These are phyloP conservation scores for Tetanocera ferruginea DNA, from an alignment of 2,888 invertebrate species.

Conservation along the genomic window DNA sequence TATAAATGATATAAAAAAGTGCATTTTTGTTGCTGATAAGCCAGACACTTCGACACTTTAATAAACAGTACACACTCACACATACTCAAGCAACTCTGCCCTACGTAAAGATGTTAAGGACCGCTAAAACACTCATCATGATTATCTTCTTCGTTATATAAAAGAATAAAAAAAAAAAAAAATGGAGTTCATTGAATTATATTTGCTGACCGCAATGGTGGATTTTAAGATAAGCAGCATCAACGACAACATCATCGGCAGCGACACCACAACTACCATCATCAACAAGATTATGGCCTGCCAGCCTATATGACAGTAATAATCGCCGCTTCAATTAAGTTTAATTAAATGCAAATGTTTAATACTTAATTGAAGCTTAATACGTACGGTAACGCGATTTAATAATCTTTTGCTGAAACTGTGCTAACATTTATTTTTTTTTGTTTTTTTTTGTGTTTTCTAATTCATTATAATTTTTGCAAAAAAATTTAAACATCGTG, in stretches of 20 bases:
- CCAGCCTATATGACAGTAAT: neutral
- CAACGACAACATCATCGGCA: neutral
- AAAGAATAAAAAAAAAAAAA: neutral
- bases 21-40: neutral
- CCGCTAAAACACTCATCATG: too few relatives aligned
- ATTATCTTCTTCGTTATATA: neutral
- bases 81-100: neutral
- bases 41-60: neutral
- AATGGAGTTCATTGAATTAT: conserved; percentile 27
- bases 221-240: conserved; percentile 23
- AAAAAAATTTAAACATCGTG: neutral
- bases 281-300: neutral
- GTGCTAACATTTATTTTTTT: neutral
- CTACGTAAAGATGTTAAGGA: neutral
- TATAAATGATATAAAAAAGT: neutral
- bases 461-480: neutral
- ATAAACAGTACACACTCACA: neutral
- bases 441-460: too few relatives aligned
- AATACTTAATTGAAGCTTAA: conserved; percentile 51
- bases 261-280: neutral
- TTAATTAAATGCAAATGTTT: conserved; percentile 40
- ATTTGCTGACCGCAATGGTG: conserved; percentile 16
- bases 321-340: neutral
- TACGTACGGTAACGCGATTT: conserved; percentile 43
- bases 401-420: neutral